Evolutionary conservation across 92 coral and sea anemone species (phyloP).

Genomic region (Siderastrea radians): DNA sequence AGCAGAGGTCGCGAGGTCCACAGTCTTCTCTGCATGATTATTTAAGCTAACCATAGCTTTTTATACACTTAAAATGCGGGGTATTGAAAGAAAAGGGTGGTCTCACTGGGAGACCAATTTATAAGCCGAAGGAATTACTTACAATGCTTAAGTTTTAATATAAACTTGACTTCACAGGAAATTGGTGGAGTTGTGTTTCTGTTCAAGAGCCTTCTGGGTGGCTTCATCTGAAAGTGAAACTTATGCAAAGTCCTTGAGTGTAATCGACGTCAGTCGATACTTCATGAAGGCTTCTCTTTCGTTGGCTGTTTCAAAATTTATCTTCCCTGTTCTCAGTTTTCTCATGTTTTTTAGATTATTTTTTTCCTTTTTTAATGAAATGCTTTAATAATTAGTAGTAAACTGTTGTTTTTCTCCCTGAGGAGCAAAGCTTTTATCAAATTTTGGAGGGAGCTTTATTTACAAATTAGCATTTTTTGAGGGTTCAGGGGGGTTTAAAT

Average conservation of each 20-base stretch:
- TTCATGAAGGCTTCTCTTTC: neutral
- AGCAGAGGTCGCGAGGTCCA: no score
- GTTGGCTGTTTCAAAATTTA: neutral
- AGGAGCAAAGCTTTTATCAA: no score
- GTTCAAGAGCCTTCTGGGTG: neutral
- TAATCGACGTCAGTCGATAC: neutral
- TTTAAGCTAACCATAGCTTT: neutral
- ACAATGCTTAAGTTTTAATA: neutral
- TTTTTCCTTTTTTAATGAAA: no score
- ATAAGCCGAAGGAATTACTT: neutral
- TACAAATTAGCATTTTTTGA: no score
- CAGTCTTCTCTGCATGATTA: neutral
- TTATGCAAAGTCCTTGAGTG: neutral
- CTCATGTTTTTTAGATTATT: no score
- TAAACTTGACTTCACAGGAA: neutral
- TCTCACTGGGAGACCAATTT: neutral
- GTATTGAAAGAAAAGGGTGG: neutral
- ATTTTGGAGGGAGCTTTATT: no score
- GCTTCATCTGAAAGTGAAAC: neutral
- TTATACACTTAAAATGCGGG: neutral
- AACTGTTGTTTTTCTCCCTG: no score
- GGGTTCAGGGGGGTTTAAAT: no score
- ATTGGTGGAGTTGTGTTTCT: neutral
- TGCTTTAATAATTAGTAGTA: no score
- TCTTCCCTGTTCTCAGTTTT: no score